Conservation (phyloP, 2,888 invertebrate species). For the Cephalotes varians region DNA sequence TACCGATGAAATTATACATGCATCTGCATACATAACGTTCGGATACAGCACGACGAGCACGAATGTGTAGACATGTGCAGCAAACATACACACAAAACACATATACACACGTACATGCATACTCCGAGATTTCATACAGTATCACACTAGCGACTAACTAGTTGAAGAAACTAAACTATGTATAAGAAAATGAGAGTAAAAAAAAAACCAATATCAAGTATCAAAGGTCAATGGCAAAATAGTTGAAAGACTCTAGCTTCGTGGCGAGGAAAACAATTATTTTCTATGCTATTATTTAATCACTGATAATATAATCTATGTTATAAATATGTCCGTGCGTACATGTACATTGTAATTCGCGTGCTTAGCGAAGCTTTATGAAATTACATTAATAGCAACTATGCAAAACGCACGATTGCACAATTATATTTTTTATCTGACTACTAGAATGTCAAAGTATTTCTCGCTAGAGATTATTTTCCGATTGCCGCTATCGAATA, state of each 20-base stretch:
- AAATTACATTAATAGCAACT: background rate
- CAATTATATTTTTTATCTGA: background rate
- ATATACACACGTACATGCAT: conserved; percentile 35
- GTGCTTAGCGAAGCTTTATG: conserved; percentile 7
- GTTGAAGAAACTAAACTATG: conserved; percentile 41
- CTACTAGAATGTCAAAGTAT: background rate
- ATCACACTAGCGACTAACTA: conserved; percentile 43
- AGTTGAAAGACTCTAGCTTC: conserved; percentile 51
- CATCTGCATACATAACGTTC: conserved; percentile 10
- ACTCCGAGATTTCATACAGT: conserved; percentile 43
- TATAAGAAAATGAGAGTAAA: conserved; percentile 47
- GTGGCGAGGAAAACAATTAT: conserved; percentile 50
- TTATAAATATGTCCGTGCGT: conserved; percentile 37
- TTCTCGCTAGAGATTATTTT: conserved; percentile 23
- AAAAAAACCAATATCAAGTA: conserved; percentile 48
- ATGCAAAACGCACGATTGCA: background rate
- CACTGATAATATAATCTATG: conserved; percentile 46
- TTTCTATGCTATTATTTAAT: conserved; percentile 57
- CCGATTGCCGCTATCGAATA: conserved; percentile 2
- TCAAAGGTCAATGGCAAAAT: conserved; percentile 53
- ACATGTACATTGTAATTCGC: conserved; percentile 6
- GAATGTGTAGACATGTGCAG: conserved; percentile 21
- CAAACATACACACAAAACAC: background rate
- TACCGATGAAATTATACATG: conserved; percentile 30
- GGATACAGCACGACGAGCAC: background rate